Percentiles rank a stretch among this genome's conserved stretches.
phyloP scores from a whole-genome alignment of 2,888 invertebrate genomes.

The Sturmia bella region DNA sequence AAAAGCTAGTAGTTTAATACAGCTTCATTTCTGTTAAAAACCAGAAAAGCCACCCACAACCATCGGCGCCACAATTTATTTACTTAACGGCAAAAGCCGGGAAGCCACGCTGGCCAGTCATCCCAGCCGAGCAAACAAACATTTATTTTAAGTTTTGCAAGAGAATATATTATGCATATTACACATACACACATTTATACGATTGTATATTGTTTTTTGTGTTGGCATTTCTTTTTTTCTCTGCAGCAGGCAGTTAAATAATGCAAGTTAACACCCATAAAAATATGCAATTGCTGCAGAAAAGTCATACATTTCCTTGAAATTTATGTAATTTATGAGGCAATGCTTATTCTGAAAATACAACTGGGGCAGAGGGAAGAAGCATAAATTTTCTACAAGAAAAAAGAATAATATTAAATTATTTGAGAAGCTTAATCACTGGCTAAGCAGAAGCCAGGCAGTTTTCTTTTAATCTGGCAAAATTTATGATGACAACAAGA shows the following conservation, averaged over 20 bases:
- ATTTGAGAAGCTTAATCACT: no score
- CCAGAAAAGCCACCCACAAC: slow-evolving; percentile 53
- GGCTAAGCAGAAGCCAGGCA: no score
- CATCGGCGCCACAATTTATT: slow-evolving; percentile 62
- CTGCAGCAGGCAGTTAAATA: slow-evolving; percentile 61
- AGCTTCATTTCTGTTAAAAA: slow-evolving; percentile 47
- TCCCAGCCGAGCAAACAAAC: background rate
- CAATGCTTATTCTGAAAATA: slow-evolving; percentile 10
- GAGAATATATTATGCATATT: slow-evolving; percentile 9
- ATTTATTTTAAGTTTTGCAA: slow-evolving; percentile 15
- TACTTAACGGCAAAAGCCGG: slow-evolving; percentile 42
- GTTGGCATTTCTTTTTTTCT: slow-evolving; percentile 51
- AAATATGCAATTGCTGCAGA: slow-evolving; percentile 46
- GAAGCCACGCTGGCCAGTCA: slow-evolving; percentile 42
- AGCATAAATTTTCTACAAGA: background rate
- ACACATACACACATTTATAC: no score
- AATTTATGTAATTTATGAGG: slow-evolving; percentile 47
- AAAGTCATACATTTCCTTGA: slow-evolving; percentile 51
- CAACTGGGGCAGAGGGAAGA: background rate
- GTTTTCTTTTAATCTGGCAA: no score
- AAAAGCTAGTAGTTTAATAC: slow-evolving; percentile 46
- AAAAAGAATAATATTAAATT: no score
- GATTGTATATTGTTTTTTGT: slow-evolving; percentile 4
- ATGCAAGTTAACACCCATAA: slow-evolving; percentile 65
- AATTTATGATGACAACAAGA: no score